Conservation (phyloP, 2,888 invertebrate genomes). For the Pteria penguin region DNA sequence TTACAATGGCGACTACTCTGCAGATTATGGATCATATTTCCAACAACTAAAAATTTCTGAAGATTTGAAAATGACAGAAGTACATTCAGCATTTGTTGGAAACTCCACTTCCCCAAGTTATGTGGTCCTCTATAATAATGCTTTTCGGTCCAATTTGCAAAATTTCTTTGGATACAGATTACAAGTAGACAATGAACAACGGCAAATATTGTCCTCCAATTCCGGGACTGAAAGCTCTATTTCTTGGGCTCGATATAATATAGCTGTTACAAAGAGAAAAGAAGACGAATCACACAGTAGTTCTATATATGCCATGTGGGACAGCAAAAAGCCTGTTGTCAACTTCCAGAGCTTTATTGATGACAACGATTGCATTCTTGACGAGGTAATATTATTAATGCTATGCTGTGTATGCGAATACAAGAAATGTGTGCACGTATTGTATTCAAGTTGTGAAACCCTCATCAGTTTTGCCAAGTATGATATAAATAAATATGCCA, state of each 20-base stretch:
- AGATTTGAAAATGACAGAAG: constrained; percentile 59
- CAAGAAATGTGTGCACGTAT: no score
- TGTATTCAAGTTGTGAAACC: no score
- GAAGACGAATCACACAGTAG: constrained; percentile 67
- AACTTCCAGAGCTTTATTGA: constrained; percentile 66
- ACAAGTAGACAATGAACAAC: constrained; percentile 47
- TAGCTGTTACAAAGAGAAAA: constrained; percentile 69
- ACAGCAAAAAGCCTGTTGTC: constrained; percentile 59
- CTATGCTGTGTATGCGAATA: not conserved
- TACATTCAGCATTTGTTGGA: constrained; percentile 62
- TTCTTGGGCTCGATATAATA: constrained; percentile 69
- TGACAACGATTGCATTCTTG: constrained; percentile 68
- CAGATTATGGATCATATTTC: constrained; percentile 37
- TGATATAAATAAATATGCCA: no score
- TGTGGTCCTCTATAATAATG: constrained; percentile 66
- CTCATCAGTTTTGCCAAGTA: no score
- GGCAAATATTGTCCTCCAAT: constrained; percentile 53
- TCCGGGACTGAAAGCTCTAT: constrained; percentile 60
- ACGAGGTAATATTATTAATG: constrained; percentile 57
- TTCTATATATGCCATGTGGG: constrained; percentile 67
- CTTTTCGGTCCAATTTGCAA: constrained; percentile 53
- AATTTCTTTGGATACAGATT: constrained; percentile 64
- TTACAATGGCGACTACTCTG: constrained; percentile 49
- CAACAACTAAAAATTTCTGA: constrained; percentile 56
- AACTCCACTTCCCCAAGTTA: constrained; percentile 66